Base-by-base conservation (phyloP, 2,888 invertebrate species). In the Escarpia spicata region DNA sequence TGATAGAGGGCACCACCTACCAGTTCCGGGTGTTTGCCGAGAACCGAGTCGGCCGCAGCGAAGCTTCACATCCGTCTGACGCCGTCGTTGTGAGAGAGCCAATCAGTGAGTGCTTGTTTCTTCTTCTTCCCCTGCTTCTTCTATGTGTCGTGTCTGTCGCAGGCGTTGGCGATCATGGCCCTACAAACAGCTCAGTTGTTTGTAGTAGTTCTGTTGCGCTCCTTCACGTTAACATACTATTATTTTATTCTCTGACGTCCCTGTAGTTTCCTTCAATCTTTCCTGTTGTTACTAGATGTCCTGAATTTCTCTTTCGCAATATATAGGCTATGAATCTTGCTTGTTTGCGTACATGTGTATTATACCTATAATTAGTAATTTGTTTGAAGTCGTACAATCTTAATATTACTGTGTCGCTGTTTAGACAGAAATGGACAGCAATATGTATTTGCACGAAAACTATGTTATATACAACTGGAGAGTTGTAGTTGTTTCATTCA, bases 21-120 rank as follows among this genome's bases (percentile, higher is more conserved):
- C 94, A 95, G 93, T 95, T 95, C 94, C 92, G 95, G n/a, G 94
- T 95, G 8, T 92, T 93, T 37, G 95, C 95, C 10, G 94, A 94
- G 90, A 94, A 94, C 92, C 97, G 98, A 94, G 98, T 98, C 95
- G 98, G 98, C 31, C 91, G 93, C 43, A 94, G 95, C 37, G 94
- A 95, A 0, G 93, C 94, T 2, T 94, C 94, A 4, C 90, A 43
- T 9, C 75, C 93, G 4, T 93, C 93, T 6, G 89, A 90, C 3
- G 92, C 94, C 10, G 93, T 94, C 31, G 92, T 94, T 90, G 92
- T 94, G 91, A 91, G 94, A 43, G 93, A 94, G 31, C 60, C 93
- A 2, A 92, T 93, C 26, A 92, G 94, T 94, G 52, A 93, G 92
- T 91, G 43, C 3, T 37, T 26, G 43, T 15, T 75, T 15, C 89